Base-by-base conservation (phyloP, 2,113 vertebrate species). In the Pica pica region DNA sequence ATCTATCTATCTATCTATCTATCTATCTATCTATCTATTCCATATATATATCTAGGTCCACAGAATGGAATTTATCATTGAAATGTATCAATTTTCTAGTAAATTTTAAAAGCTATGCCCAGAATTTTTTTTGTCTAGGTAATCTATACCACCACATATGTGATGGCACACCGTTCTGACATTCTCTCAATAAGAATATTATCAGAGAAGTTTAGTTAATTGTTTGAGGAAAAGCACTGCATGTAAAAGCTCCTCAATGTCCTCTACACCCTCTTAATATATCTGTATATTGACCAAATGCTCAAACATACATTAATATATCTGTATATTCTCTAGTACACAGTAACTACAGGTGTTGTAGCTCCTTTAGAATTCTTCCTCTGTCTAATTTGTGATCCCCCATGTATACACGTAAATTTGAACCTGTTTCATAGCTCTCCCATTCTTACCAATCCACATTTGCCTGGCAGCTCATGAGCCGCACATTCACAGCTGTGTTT, bases 21-120 rank as follows among this genome's bases (percentile, higher is more conserved):
- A 57, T 35, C 33, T 23, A 24, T 50, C 49, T 26, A 26, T 50
- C 50, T 8, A 59, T 35, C n/a, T 11, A 37, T 7, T 26, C 10
- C 17, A 3, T 42, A 5, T 53, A 7, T 50, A 13, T 15, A 9
- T 56, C 5, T 41, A 31, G 5, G 6, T 57, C 26, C 0, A 2
- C 28, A 55, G 39, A 67, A 68, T 26, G 11, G 22, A 71, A 59
- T 83, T 33, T 49, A 7, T 18, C 22, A n/a, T 64, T 22, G 11
- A 76, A 93, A 31, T 46, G 7, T 57, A 44, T 70, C 35, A 3
- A 24, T 50, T 90, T 78, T 30, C 50, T 53, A 44, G 19, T 30
- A 67, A 52, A 80, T 50, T 76, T 41, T 59, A 28, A 80, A 63
- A 86, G 10, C 6, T 68, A 50, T 55, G 11, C 9, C 14, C 37